Evolutionary conservation across 2,113 vertebrate genomes (phyloP).

Genomic region (Equus przewalskii): DNA sequence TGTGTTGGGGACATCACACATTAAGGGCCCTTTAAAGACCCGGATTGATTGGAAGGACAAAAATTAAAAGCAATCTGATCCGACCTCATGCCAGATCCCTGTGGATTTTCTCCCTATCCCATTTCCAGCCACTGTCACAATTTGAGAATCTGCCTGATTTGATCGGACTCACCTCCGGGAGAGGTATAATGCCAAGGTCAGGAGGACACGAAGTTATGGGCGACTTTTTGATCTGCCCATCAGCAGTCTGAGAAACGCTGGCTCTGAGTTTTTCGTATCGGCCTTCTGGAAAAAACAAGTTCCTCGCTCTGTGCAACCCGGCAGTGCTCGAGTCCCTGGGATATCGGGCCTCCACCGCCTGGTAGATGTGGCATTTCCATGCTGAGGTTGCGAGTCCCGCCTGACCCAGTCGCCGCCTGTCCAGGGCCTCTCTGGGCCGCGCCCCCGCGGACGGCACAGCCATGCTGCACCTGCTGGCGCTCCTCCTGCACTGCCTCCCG

Average conservation of each 20-base stretch:
- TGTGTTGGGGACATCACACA: constrained; percentile 55
- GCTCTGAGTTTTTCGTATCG: constrained; percentile 71
- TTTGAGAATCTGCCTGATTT: constrained; percentile 86
- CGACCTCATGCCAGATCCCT: constrained; percentile 77
- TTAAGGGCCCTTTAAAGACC: constrained; percentile 79
- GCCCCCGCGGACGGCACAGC: constrained; percentile 80
- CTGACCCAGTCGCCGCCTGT: constrained; percentile 89
- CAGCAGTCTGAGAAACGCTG: constrained; percentile 77
- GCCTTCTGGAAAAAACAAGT: constrained; percentile 68
- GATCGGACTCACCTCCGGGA: constrained; percentile 86
- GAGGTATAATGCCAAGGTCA: constrained; percentile 71
- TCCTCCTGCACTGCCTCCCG: constrained; percentile 92
- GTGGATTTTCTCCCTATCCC: constrained; percentile 84
- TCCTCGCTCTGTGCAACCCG: constrained; percentile 23
- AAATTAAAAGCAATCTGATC: constrained; percentile 85
- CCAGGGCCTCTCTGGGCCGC: constrained; percentile 82
- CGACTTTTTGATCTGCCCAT: constrained; percentile 83
- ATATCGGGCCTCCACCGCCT: constrained; percentile 44
- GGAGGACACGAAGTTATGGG: constrained; percentile 80
- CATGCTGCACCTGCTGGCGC: constrained; percentile 92
- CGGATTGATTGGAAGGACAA: constrained; percentile 71
- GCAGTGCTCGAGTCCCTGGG: background rate
- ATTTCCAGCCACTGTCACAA: constrained; percentile 87
- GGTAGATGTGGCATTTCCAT: constrained; percentile 90
- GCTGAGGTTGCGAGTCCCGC: constrained; percentile 87